Conservation (phyloP, 1,140 invertebrate species). For the Meloidogyne hapla region DNA sequence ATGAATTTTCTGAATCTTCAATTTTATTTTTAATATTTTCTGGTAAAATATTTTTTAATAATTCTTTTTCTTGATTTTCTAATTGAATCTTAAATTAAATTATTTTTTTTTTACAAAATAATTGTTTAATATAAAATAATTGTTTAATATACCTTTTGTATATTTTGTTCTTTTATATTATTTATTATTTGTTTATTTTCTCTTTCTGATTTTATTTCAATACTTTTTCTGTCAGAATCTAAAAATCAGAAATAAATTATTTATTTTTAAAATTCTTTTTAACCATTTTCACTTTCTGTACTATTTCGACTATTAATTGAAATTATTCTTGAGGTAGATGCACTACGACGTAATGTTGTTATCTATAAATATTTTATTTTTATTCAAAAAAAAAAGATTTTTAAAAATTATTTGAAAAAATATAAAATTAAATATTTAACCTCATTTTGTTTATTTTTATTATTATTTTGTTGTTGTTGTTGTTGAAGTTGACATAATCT, state of each 20-base stretch:
- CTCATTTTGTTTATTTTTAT: neutral
- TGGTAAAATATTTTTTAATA: too few species aligned
- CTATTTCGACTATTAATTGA: neutral
- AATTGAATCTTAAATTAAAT: neutral
- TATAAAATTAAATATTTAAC: constrained; percentile 16
- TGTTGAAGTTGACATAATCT: constrained; percentile 22
- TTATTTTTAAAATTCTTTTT: neutral
- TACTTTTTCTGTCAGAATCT: neutral
- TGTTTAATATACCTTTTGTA: too few species aligned
- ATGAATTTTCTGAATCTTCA: neutral
- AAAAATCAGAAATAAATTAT: neutral
- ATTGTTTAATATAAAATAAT: too few species aligned
- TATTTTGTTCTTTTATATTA: too few species aligned
- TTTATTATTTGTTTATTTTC: too few species aligned
- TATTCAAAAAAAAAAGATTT: neutral
- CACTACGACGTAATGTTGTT: constrained; percentile 18
- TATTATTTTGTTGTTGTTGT: constrained; percentile 10
- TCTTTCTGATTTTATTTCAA: too few species aligned
- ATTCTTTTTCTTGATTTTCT: too few species aligned
- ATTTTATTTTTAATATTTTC: too few species aligned
- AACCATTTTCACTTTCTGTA: neutral
- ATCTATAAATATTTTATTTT: neutral
- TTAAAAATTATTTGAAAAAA: constrained; percentile 30
- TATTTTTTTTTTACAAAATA: too few species aligned
- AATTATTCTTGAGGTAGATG: constrained; percentile 20